phyloP scores from a whole-genome alignment of 2,113 vertebrate species.

The Centropus bengalensis region DNA sequence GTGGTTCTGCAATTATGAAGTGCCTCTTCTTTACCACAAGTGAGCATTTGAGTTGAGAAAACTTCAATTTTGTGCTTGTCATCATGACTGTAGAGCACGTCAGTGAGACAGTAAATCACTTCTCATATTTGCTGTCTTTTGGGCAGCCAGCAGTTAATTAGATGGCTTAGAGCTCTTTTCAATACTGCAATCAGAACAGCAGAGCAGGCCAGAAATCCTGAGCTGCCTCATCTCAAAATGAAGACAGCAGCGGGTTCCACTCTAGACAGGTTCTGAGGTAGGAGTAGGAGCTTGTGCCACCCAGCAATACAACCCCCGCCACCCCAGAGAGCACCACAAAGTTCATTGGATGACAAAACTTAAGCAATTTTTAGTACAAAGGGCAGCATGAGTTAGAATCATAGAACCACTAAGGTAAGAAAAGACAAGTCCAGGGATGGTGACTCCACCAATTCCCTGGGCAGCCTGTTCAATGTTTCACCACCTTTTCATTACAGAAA shows the following conservation, averaged over 20 bases:
- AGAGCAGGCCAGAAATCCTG: background rate
- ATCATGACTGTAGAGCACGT: background rate
- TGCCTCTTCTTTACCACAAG: slow-evolving; percentile 53
- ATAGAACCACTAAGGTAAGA: too few species aligned
- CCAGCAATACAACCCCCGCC: background rate
- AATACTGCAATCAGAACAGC: background rate
- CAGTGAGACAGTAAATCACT: slow-evolving; percentile 27
- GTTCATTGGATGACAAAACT: background rate
- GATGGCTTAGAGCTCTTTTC: background rate
- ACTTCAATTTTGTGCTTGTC: slow-evolving; percentile 46
- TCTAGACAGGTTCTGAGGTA: background rate
- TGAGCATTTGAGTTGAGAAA: slow-evolving; percentile 64
- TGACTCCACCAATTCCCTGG: too few species aligned
- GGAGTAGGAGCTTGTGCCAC: background rate
- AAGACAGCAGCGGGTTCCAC: background rate
- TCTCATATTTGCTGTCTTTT: background rate
- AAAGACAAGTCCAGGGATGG: too few species aligned
- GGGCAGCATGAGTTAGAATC: background rate
- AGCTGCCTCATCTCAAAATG: background rate
- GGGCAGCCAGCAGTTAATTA: slow-evolving; percentile 38
- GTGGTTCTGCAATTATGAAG: slow-evolving; percentile 60
- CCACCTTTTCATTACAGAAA: too few species aligned
- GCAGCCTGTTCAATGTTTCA: too few species aligned
- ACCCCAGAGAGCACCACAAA: background rate
- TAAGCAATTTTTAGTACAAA: background rate